phyloP scores from a whole-genome alignment of 2,113 vertebrate genomes.

The Nymphicus hollandicus region DNA sequence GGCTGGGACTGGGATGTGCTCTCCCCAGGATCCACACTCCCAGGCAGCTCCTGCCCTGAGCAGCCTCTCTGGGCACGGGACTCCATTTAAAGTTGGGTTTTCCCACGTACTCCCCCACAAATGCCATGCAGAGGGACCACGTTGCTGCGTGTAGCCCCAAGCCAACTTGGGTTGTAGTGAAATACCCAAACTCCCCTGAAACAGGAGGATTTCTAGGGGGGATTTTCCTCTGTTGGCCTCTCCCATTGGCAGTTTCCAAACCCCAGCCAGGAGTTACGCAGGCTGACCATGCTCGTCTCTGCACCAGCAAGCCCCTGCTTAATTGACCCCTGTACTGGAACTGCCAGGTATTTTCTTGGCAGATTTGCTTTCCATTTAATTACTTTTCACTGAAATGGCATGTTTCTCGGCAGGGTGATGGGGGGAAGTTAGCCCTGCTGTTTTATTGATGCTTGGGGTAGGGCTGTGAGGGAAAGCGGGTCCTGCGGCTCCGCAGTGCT shows the following conservation, averaged over 20 bases:
- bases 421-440: conserved; percentile 3
- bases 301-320: not conserved
- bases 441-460: conserved; percentile 37
- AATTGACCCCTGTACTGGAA: not conserved
- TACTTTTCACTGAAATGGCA: conserved; percentile 52
- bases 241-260: not conserved
- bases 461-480: not conserved
- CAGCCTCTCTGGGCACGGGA: not conserved
- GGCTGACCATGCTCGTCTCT: not conserved
- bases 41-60: not conserved
- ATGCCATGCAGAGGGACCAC: not conserved
- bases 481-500: not conserved
- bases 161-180: not conserved
- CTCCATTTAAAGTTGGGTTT: not conserved
- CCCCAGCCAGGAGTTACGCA: not conserved
- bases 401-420: not conserved
- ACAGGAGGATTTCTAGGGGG: not conserved
- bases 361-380: conserved; percentile 57
- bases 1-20: not conserved
- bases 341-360: conserved; percentile 60
- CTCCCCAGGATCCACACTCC: not conserved
- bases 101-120: not conserved
- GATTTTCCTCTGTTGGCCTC: not conserved
- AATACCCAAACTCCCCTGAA: not conserved
- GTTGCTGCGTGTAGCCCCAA: rapidly evolving